Conservation (phyloP, 2,113 vertebrate genomes). For the Cricetomys ansorgei region DNA sequence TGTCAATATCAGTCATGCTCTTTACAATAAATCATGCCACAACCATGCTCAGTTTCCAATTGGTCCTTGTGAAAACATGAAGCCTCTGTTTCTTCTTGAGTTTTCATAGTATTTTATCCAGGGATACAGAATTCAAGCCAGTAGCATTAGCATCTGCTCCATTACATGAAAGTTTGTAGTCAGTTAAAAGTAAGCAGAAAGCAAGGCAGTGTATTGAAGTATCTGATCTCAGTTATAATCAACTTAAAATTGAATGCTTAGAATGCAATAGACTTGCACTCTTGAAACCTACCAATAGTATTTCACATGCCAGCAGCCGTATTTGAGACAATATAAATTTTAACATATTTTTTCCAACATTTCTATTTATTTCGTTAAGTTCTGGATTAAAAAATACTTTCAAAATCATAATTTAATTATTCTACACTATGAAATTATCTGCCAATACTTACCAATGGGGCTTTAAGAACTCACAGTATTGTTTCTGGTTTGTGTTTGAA, state of each 20-base stretch:
- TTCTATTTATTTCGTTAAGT: slow-evolving; percentile 22
- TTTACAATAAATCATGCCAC: neutral
- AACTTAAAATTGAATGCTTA: neutral
- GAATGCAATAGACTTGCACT: neutral
- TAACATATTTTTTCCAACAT: slow-evolving; percentile 18
- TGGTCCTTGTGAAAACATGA: neutral
- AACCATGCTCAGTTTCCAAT: neutral
- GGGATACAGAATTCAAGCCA: neutral
- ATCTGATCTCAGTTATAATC: slow-evolving; percentile 5
- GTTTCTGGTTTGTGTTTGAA: slow-evolving; percentile 51
- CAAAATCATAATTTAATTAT: slow-evolving; percentile 45
- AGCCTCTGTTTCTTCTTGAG: neutral
- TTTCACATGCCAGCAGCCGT: neutral
- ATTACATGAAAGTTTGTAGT: neutral
- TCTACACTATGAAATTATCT: neutral
- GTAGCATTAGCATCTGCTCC: neutral
- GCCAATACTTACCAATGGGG: slow-evolving; percentile 1
- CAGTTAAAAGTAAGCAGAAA: slow-evolving; percentile 15
- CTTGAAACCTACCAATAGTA: neutral
- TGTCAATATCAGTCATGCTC: neutral
- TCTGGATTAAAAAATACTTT: slow-evolving; percentile 28
- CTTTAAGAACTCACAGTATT: slow-evolving; percentile 8
- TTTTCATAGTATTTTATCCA: neutral
- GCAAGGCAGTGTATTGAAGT: neutral
- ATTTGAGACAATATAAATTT: slow-evolving; percentile 18